Percentiles rank a stretch among this genome's conserved stretches.
Evolutionary conservation across 2,888 invertebrate species (phyloP).

Genomic region (Apamea crenata): DNA sequence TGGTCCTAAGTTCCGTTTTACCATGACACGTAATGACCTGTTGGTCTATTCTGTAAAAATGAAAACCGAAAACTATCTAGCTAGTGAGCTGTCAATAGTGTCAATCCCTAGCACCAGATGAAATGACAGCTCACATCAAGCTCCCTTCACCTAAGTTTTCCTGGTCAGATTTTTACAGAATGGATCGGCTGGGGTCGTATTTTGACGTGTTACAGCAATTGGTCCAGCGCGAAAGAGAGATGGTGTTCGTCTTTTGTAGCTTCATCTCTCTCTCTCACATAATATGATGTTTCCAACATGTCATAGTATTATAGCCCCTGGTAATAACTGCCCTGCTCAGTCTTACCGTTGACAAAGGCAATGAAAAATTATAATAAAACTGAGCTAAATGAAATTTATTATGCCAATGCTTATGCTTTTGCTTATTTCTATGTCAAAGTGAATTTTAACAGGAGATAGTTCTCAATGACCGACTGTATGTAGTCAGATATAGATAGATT

Average conservation of each 20-base stretch:
- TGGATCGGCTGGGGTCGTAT: neutral
- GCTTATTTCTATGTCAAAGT: neutral
- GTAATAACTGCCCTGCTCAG: neutral
- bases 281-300: too few species aligned
- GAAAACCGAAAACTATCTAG: neutral
- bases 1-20: neutral
- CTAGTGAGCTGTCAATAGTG: neutral
- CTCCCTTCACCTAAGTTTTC: neutral
- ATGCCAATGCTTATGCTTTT: neutral
- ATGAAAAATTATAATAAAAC: neutral
- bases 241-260: neutral
- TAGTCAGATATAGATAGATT: constrained; percentile 33
- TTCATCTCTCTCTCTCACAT: neutral
- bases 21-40: neutral
- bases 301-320: neutral
- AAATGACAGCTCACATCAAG: neutral
- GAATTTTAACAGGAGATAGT: neutral
- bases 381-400: neutral
- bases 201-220: neutral
- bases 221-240: neutral
- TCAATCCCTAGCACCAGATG: neutral
- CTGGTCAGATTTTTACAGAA: neutral
- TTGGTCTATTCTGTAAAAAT: neutral
- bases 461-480: constrained; percentile 23
- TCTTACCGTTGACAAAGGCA: neutral